Conservation (phyloP, 1,140 invertebrate species). For the Drosophila sp. region DNA sequence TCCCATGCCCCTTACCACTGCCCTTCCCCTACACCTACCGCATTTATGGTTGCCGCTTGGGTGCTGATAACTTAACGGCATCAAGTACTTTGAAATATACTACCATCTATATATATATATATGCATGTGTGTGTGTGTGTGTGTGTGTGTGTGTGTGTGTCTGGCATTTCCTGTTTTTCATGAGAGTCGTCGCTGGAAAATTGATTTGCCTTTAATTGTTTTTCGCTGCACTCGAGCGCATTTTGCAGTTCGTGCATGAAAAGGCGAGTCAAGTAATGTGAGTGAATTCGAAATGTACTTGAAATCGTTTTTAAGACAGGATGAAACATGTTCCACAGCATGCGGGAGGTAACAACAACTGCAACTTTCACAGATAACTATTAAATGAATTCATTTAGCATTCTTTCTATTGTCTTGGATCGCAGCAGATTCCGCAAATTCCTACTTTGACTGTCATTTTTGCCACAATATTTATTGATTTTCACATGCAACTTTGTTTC, state of each 20-base stretch:
- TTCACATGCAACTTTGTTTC: constrained; percentile 41
- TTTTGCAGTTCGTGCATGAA: constrained; percentile 60
- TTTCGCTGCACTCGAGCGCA: constrained; percentile 59
- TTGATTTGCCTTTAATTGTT: constrained; percentile 64
- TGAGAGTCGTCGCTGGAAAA: constrained; percentile 43
- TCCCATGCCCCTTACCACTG: neutral
- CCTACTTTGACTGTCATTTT: constrained; percentile 22
- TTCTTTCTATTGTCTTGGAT: constrained; percentile 7
- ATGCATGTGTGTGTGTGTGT: constrained; percentile 3
- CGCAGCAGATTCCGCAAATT: constrained; percentile 32
- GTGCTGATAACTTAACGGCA: constrained; percentile 59
- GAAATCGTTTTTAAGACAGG: constrained; percentile 30
- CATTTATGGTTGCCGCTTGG: constrained; percentile 57
- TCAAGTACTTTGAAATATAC: constrained; percentile 46
- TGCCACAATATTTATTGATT: constrained; percentile 61
- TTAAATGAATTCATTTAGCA: constrained; percentile 36
- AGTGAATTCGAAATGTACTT: constrained; percentile 15
- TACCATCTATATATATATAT: constrained; percentile 1
- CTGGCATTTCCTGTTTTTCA: constrained; percentile 48
- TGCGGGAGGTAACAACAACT: constrained; percentile 15
- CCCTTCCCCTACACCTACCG: constrained; percentile 28
- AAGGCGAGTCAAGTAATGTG: constrained; percentile 24
- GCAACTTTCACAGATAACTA: neutral
- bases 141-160: constrained; percentile 13
- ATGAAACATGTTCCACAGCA: constrained; percentile 13